Evolutionary conservation across 2,113 vertebrate genomes (phyloP).

Genomic region (Mustelus asterias): DNA sequence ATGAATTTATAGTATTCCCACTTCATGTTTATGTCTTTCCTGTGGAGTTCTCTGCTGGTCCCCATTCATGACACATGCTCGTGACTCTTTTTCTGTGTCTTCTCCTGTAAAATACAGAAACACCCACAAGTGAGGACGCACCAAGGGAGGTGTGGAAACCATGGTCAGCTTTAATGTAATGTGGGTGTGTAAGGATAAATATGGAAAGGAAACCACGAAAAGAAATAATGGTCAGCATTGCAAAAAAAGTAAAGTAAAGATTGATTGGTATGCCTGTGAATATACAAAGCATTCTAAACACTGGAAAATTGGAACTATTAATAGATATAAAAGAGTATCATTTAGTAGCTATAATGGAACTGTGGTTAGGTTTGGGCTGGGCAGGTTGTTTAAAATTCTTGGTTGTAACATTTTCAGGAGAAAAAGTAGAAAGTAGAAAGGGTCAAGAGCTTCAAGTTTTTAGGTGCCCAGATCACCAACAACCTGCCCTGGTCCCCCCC

Average conservation of each 20-base stretch:
- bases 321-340: not conserved
- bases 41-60: not conserved
- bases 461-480: too few relatives aligned
- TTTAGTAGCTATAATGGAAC: not conserved
- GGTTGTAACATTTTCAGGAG: not conserved
- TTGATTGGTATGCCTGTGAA: conserved; percentile 7
- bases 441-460: too few relatives aligned
- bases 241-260: not conserved
- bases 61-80: too few relatives aligned
- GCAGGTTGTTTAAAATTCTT: not conserved
- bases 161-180: not conserved
- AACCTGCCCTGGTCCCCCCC: too few relatives aligned
- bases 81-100: not conserved
- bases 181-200: not conserved
- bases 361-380: not conserved
- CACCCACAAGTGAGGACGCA: not conserved
- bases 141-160: not conserved
- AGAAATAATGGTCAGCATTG: not conserved
- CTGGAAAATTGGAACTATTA: not conserved
- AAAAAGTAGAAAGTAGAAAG: not conserved
- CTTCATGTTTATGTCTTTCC: not conserved
- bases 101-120: not conserved
- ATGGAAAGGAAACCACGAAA: not conserved
- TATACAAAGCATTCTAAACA: not conserved
- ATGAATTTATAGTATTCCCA: not conserved